Percentiles rank a stretch among this genome's conserved stretches.
These are phyloP conservation scores for Phengaris alcon DNA, from an alignment of 2,888 invertebrate species.

Conservation along the genomic window DNA sequence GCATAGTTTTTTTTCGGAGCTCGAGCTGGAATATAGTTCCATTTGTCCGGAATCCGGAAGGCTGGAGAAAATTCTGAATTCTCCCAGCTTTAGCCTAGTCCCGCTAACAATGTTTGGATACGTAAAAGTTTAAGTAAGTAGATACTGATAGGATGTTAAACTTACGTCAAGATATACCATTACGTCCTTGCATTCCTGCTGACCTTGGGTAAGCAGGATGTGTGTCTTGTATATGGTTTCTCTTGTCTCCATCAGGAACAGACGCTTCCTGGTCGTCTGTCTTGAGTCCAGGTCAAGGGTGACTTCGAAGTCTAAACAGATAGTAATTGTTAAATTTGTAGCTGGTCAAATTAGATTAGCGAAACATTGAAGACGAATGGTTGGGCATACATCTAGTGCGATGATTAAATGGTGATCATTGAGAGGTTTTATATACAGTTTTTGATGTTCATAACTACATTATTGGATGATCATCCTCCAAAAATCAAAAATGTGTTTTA, in stretches of 20 bases:
- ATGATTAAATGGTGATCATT: conserved; percentile 36
- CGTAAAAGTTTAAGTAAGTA: background rate
- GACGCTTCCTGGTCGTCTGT: conserved; percentile 85
- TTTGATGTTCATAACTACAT: conserved; percentile 36
- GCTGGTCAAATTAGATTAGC: background rate
- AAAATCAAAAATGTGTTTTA: background rate
- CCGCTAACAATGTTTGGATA: too few species aligned
- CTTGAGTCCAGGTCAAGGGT: conserved; percentile 88
- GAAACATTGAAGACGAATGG: conserved; percentile 16
- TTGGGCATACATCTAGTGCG: conserved; percentile 27
- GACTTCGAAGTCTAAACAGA: conserved; percentile 83
- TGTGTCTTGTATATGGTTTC: conserved; percentile 83
- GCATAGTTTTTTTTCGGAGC: background rate
- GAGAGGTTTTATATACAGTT: conserved; percentile 48
- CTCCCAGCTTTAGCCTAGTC: too few species aligned
- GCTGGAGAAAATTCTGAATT: too few species aligned
- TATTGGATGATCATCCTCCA: conserved; percentile 25
- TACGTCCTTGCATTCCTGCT: conserved; percentile 62
- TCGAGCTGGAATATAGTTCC: too few species aligned
- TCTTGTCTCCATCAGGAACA: conserved; percentile 85
- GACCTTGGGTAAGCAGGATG: conserved; percentile 61
- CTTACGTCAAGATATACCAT: conserved; percentile 67
- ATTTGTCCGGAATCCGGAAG: too few species aligned
- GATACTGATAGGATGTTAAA: conserved; percentile 27
- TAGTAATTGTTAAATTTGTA: background rate